These are phyloP conservation scores for Micrasema minimum DNA, from an alignment of 1,140 invertebrate species.

Conservation along the genomic window DNA sequence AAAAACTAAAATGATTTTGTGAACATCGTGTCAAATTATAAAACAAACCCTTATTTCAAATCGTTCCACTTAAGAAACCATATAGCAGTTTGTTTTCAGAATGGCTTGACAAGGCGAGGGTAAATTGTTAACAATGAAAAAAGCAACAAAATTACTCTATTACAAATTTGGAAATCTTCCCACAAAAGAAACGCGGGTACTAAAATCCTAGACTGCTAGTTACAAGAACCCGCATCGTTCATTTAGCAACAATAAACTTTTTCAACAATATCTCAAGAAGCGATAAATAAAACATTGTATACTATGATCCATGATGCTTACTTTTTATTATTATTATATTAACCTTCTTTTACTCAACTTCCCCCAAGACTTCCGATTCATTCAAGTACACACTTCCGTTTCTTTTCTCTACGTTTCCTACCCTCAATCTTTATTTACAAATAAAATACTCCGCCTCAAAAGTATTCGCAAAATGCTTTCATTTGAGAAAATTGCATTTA, in stretches of 20 bases:
- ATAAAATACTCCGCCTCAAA: no score
- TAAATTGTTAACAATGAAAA: constrained; percentile 15
- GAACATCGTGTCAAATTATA: background rate
- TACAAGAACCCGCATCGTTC: constrained; percentile 45
- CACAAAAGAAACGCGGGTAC: constrained; percentile 16
- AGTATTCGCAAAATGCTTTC: no score
- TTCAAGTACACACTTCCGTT: no score
- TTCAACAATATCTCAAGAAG: constrained; percentile 43
- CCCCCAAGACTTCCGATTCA: no score
- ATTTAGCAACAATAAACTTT: constrained; percentile 1
- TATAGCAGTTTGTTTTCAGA: constrained; percentile 41
- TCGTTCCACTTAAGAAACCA: constrained; percentile 35
- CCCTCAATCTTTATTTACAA: no score
- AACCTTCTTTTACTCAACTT: no score
- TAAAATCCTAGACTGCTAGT: background rate
- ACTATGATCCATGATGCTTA: background rate
- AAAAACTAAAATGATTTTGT: no score
- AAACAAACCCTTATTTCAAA: constrained; percentile 24
- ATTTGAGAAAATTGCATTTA: no score
- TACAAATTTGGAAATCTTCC: constrained; percentile 38
- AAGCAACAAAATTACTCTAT: constrained; percentile 38
- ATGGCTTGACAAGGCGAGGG: constrained; percentile 17
- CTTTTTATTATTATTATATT: no score
- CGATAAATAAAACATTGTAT: constrained; percentile 33
- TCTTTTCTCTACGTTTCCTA: no score